Conservation (phyloP, 1,140 invertebrate species). For the Drosophila rhopaloa region DNA sequence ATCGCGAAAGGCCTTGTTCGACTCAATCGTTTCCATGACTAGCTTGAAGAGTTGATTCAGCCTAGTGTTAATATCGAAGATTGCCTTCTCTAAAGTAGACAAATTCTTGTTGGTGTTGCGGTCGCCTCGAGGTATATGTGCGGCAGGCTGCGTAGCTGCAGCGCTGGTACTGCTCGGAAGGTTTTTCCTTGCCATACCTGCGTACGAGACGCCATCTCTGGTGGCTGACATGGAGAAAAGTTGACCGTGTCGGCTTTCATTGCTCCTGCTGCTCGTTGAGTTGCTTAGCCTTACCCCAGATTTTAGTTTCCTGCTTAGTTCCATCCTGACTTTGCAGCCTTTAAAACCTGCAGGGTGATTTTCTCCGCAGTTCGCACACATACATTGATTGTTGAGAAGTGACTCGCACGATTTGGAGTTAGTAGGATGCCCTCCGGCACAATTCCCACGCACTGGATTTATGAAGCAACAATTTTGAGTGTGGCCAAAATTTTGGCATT, state of each 20-base stretch:
- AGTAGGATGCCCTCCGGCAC: slow-evolving; percentile 11
- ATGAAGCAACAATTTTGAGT: slow-evolving; percentile 24
- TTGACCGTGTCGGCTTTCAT: not conserved
- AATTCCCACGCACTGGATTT: slow-evolving; percentile 26
- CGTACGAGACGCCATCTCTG: slow-evolving; percentile 6
- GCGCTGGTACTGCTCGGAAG: not conserved
- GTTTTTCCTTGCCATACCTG: slow-evolving; percentile 1
- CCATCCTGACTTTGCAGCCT: slow-evolving; percentile 5
- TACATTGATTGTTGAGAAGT: not conserved
- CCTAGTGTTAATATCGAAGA: slow-evolving; percentile 8
- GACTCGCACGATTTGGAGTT: slow-evolving; percentile 5
- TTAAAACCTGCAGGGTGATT: slow-evolving; percentile 3
- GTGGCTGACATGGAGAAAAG: slow-evolving; percentile 1
- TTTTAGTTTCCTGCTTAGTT: slow-evolving; percentile 1
- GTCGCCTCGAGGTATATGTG: not conserved
- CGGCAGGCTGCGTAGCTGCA: not conserved
- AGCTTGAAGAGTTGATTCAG: slow-evolving; percentile 27
- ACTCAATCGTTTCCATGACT: slow-evolving; percentile 15
- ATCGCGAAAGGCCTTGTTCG: slow-evolving; percentile 25
- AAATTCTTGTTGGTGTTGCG: not conserved
- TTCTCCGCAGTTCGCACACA: slow-evolving; percentile 4
- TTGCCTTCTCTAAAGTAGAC: slow-evolving; percentile 11
- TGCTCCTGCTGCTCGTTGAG: not conserved
- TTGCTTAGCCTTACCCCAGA: not conserved
- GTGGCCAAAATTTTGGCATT: slow-evolving; percentile 10